A percentile compares a stretch with the other conserved stretches of the same genome.
Conservation (phyloP, 2,113 vertebrate species). For the Gambusia affinis region DNA sequence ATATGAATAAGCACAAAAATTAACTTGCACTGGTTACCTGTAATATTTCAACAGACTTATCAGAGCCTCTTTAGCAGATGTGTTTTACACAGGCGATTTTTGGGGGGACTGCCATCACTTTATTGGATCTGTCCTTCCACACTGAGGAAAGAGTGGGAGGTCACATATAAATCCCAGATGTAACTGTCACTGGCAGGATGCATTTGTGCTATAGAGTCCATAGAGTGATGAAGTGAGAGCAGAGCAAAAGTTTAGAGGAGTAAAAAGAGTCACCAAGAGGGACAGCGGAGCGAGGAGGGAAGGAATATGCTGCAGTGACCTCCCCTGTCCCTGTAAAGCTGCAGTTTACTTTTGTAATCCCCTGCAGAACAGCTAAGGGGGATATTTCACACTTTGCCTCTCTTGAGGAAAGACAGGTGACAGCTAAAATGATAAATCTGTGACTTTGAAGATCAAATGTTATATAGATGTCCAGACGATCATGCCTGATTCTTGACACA, state of each 20-base stretch:
- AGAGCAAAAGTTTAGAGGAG: conserved; percentile 28
- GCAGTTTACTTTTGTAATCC: conserved; percentile 70
- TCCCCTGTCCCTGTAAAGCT: conserved; percentile 57
- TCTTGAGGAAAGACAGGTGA: conserved; percentile 28
- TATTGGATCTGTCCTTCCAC: conserved; percentile 42
- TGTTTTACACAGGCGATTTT: neutral
- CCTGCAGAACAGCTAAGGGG: conserved; percentile 47
- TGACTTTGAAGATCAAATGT: conserved; percentile 34
- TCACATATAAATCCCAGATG: conserved; percentile 50
- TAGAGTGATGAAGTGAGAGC: conserved; percentile 54
- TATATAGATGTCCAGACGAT: conserved; percentile 25
- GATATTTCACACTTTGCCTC: conserved; percentile 31
- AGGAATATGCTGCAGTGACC: conserved; percentile 39
- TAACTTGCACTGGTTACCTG: too few relatives aligned
- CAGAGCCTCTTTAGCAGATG: neutral
- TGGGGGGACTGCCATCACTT: neutral
- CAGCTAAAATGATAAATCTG: conserved; percentile 27
- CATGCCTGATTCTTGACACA: conserved; percentile 10
- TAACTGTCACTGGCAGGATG: conserved; percentile 41
- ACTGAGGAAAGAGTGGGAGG: conserved; percentile 39
- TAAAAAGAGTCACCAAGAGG: conserved; percentile 9
- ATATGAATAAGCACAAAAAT: neutral
- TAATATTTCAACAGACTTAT: neutral
- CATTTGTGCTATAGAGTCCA: conserved; percentile 57
- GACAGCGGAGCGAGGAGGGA: neutral